Evolutionary conservation across 2,888 invertebrate species (phyloP).

Genomic region (Apoda limacodes): DNA sequence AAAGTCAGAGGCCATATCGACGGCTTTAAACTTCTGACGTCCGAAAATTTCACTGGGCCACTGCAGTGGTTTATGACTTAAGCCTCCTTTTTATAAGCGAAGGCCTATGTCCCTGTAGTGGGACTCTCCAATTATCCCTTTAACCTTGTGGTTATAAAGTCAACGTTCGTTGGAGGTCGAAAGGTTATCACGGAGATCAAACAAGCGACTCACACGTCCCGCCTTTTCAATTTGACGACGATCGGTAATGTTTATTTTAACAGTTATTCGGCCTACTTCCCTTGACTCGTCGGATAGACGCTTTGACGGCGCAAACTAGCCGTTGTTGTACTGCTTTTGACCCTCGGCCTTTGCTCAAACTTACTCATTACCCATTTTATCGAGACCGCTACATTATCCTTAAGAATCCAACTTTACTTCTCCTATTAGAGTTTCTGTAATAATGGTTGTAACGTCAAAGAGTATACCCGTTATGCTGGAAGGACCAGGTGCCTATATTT

Average conservation of each 20-base stretch:
- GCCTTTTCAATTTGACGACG: constrained; percentile 49
- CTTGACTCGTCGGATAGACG: constrained; percentile 27
- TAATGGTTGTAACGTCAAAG: constrained; percentile 26
- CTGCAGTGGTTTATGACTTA: too few species aligned
- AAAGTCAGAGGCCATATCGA: too few species aligned
- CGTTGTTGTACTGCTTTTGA: constrained; percentile 48
- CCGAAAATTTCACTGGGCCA: too few species aligned
- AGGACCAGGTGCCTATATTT: constrained; percentile 63
- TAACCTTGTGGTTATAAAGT: too few species aligned
- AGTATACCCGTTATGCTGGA: constrained; percentile 58
- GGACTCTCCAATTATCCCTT: too few species aligned
- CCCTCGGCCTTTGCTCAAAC: constrained; percentile 61
- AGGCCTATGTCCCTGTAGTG: too few species aligned
- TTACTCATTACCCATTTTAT: constrained; percentile 35
- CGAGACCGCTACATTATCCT: too few species aligned
- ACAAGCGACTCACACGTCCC: constrained; percentile 29
- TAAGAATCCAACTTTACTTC: too few species aligned
- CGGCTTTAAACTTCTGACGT: too few species aligned
- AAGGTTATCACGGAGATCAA: constrained; percentile 18
- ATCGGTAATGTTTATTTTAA: constrained; percentile 51
- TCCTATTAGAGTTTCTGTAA: constrained; percentile 23
- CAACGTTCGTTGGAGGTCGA: background rate
- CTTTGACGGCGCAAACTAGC: constrained; percentile 48
- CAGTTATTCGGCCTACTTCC: constrained; percentile 57
- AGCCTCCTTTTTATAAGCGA: too few species aligned